Evolutionary conservation across 2,888 invertebrate species (phyloP), one percentile per base, ranked within the genome.

Genomic region (Leucophenga montana): DNA sequence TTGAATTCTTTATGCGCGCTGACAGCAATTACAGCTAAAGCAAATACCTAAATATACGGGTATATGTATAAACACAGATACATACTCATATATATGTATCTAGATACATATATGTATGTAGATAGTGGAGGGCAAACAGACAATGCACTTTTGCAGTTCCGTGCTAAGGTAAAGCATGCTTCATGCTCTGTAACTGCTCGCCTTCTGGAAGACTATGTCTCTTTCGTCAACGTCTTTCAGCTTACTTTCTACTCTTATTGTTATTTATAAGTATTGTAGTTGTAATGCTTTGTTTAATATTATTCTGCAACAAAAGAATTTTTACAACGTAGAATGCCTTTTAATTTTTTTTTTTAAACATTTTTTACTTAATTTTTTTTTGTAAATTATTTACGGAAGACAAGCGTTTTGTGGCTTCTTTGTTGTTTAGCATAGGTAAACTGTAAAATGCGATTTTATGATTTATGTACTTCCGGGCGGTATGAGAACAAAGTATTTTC

Each of bases 71-170:
- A n/a, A n/a, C n/a, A n/a, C n/a, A n/a, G n/a, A n/a, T n/a, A n/a
- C n/a, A n/a, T n/a, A n/a, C n/a, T n/a, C n/a, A 4, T 4, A 27
- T 27, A 27, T 2, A 27, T 27, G 27, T 27, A 27, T 27, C 27
- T 27, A 27, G 27, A 27, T 27, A 4, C 27, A 27, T 27, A 27
- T 2, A 27, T 27, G 27, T 27, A 27, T 27, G 3, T 27, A 27
- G 27, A 27, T 27, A 27, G 27, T 27, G 27, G 27, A 39, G 11
- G 39, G 1, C 39, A 5, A 8, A 8, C 61, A 61, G 39, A 18
- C 61, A 61, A 39, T 44, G 44, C 61, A 39, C 56, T 57, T 66
- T 64, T 56, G 56, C 64, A 67, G 62, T 70, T 67, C 70, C 27
- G 27, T 18, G 8, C 39, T 53, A 54, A 62, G 62, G 14, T 39